Evolutionary conservation across 2,797 vertebrate species (phyloP), one percentile per base, ranked within the genome.

Genomic region (Notolabrus celidotus): DNA sequence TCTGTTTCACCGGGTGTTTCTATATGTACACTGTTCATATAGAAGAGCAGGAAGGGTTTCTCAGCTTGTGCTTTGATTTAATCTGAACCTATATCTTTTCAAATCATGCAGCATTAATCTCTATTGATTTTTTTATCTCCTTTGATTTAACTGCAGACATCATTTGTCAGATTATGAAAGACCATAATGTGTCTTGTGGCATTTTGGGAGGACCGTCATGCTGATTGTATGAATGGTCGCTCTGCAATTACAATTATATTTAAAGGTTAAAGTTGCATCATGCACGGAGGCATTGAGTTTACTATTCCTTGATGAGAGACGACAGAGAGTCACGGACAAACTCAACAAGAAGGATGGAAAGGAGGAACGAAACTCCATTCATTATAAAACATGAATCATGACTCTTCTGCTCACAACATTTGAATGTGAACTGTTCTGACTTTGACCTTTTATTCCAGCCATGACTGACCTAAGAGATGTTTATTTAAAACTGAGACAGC

Each of bases 401-500:
- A 14, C 38, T 38, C 3, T 38, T 14, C 4, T 2, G 10, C 5
- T 7, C 2, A 2, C 33, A 2, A 11, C 17, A 23, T 2, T 3
- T 27, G 27, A 27, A 31, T 31, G 31, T 31, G 29, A n/a, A 17
- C 0, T 22, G 0, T 34, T 57, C 53, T 45, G n/a, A 41, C 34
- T 16, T 25, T 69, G 67, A 78, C 56, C 58, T 66, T 71, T 41
- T 22, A 62, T 23, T 16, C 34, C 6, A 66, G 34, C 45, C 42
- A 23, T 55, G 53, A 49, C 17, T 67, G 56, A 64, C 47, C 49
- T 10, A 1, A 16, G 31, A 49, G 19, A 70, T 73, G 41, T 51
- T 23, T 5, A 61, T 72, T 27, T 54, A 57, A 64, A 82, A 47
- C 58, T 58, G 60, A 19, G 17, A n/a, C 43, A 60, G 58, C 8